Evolutionary conservation across 2,797 vertebrate species (phyloP).

Genomic region (Pangasius krempfi): DNA sequence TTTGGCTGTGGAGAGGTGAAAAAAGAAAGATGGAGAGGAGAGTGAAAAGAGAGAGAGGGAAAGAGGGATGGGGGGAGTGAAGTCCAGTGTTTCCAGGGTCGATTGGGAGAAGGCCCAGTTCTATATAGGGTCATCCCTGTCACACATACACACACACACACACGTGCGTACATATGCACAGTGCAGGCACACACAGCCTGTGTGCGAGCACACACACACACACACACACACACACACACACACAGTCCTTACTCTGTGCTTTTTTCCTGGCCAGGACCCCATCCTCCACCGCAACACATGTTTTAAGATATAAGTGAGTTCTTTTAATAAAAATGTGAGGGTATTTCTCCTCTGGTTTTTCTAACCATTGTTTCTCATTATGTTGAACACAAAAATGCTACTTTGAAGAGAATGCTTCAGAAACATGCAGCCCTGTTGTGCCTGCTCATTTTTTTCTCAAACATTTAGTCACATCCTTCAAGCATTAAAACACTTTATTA

Average conservation of each 20-base stretch:
- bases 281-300: slow-evolving; percentile 79
- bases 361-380: slow-evolving; percentile 76
- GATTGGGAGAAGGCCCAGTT: slow-evolving; percentile 55
- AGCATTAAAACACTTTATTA: neutral
- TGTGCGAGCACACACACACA: neutral
- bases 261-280: slow-evolving; percentile 75
- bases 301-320: slow-evolving; percentile 82
- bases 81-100: slow-evolving; percentile 57
- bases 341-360: slow-evolving; percentile 69
- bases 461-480: slow-evolving; percentile 6
- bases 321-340: slow-evolving; percentile 78
- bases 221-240: slow-evolving; percentile 22
- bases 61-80: slow-evolving; percentile 54
- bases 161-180: neutral
- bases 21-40: slow-evolving; percentile 47
- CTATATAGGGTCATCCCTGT: slow-evolving; percentile 40
- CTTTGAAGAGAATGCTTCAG: slow-evolving; percentile 62
- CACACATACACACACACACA: neutral
- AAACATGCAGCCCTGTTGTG: slow-evolving; percentile 17
- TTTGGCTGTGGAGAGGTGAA: slow-evolving; percentile 68
- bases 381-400: slow-evolving; percentile 69
- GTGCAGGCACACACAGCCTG: slow-evolving; percentile 42
- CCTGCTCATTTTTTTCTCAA: neutral
- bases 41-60: slow-evolving; percentile 59
- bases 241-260: slow-evolving; percentile 60